phyloP scores from a whole-genome alignment of 2,888 invertebrate genomes.

The Drosophila emarginata region DNA sequence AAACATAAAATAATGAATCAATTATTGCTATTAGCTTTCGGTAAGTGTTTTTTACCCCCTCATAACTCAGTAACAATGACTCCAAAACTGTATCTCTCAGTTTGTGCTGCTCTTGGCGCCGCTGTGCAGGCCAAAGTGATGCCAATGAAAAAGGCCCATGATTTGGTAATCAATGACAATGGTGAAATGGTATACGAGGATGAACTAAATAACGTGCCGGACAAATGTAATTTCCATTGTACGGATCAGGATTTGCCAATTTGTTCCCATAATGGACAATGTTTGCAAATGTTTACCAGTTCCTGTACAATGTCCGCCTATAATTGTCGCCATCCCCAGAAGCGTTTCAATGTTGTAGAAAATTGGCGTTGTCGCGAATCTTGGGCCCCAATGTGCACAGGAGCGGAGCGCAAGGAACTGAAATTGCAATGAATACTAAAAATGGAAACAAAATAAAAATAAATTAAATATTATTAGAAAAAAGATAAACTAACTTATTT shows the following conservation, averaged over 20 bases:
- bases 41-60: constrained; percentile 45
- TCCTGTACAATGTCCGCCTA: constrained; percentile 68
- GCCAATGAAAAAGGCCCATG: constrained; percentile 32
- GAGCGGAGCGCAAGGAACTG: constrained; percentile 50
- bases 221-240: constrained; percentile 67
- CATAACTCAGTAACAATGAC: background rate
- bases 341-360: constrained; percentile 60
- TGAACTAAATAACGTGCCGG: constrained; percentile 37
- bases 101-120: background rate
- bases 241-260: constrained; percentile 50
- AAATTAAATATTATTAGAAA: background rate
- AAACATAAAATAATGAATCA: constrained; percentile 40
- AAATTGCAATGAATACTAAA: constrained; percentile 25
- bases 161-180: constrained; percentile 51
- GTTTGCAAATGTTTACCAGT: constrained; percentile 65
- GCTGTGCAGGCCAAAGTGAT: constrained; percentile 43
- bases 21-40: constrained; percentile 32
- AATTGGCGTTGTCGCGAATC: constrained; percentile 59
- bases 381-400: constrained; percentile 51
- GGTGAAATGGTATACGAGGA: constrained; percentile 44
- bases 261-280: constrained; percentile 74
- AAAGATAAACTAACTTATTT: too few relatives aligned
- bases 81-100: background rate
- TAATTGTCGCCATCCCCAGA: constrained; percentile 73
- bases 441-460: constrained; percentile 12